These are phyloP conservation scores for Macaca mulatta DNA, from an alignment of 2,113 vertebrate genomes.

Conservation along the genomic window DNA sequence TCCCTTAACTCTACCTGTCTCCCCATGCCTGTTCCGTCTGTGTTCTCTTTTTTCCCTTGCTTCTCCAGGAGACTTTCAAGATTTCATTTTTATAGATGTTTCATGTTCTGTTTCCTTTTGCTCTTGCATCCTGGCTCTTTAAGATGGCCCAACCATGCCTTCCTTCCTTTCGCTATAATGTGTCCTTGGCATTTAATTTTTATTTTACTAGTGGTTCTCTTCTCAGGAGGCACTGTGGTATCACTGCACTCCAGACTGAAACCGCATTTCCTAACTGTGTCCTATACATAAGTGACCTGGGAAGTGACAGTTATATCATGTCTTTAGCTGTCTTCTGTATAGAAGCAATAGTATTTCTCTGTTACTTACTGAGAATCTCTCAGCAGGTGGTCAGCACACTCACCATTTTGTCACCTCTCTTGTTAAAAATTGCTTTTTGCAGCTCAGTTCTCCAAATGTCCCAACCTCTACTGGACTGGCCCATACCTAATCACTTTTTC, in stretches of 20 bases:
- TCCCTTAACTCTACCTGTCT: neutral
- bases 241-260: neutral
- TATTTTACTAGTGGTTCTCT: neutral
- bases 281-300: neutral
- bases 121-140: neutral
- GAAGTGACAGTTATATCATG: neutral
- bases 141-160: neutral
- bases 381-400: neutral
- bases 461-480: neutral
- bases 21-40: rapidly evolving
- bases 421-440: neutral
- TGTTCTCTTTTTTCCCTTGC: neutral
- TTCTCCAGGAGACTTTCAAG: neutral
- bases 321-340: neutral
- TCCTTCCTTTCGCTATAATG: neutral
- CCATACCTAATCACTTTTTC: neutral
- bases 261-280: neutral
- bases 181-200: neutral
- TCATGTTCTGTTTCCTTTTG: neutral
- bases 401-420: neutral
- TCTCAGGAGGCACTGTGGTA: neutral
- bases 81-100: neutral
- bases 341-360: slow-evolving; percentile 20
- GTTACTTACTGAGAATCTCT: slow-evolving; percentile 27
- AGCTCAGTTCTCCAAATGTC: neutral